phyloP scores from a whole-genome alignment of 2,888 invertebrate species.

The Ischnura elegans region DNA sequence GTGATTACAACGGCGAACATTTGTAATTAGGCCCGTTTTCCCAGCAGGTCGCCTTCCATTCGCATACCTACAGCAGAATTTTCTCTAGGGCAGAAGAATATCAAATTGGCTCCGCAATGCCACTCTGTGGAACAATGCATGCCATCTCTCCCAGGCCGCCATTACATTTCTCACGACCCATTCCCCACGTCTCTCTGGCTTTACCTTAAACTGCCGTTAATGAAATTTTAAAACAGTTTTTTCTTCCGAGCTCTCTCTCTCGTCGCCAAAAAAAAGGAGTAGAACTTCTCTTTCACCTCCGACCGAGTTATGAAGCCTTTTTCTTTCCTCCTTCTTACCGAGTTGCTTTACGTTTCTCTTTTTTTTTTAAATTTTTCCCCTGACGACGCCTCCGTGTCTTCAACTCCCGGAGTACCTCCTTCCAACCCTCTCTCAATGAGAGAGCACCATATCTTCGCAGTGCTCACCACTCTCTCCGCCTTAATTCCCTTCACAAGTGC shows the following conservation, averaged over 20 bases:
- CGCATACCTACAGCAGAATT: neutral
- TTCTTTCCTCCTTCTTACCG: neutral
- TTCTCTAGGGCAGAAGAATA: neutral
- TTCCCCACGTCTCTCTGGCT: neutral
- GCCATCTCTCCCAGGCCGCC: neutral
- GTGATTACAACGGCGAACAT: constrained; percentile 38
- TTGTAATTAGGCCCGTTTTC: constrained; percentile 33
- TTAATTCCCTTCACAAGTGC: constrained; percentile 52
- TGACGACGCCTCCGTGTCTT: neutral
- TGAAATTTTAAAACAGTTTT: constrained; percentile 59
- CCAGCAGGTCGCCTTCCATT: neutral
- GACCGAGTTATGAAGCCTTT: constrained; percentile 54
- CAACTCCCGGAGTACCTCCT: neutral
- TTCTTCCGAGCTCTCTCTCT: constrained; percentile 20
- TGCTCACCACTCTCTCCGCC: neutral
- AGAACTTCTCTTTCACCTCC: constrained; percentile 40
- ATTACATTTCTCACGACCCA: neutral
- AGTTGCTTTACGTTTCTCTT: too few species aligned
- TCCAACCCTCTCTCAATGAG: neutral
- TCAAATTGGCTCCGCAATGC: neutral
- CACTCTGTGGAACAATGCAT: neutral
- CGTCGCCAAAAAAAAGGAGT: neutral
- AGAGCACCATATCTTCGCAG: neutral
- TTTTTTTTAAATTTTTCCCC: constrained; percentile 25
- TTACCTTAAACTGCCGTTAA: constrained; percentile 47